Evolutionary conservation across 2,797 vertebrate genomes (phyloP), one percentile per base, ranked within the genome.

Genomic region (Pteronotus mesoamericanus): DNA sequence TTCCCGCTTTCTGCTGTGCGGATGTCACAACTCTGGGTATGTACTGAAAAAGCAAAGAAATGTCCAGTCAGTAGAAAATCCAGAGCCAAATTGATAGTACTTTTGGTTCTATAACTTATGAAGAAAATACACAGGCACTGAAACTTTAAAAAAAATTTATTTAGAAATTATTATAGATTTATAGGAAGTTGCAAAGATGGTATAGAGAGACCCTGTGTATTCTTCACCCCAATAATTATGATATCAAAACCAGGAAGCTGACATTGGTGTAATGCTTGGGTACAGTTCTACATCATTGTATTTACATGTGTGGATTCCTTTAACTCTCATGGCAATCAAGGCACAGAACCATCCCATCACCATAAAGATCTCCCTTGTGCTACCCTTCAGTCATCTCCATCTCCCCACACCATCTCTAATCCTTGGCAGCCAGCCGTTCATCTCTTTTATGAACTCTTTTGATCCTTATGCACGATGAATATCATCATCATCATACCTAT

Each of bases 1-100:
- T 99, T 96, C 98, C 98, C 44, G 99, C 98, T 98, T 99, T 99
- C 98, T 99, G 99, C 44, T 99, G 99, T 92, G 98, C 98, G 69
- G 99, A 98, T 51, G 99, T 99, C 93, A 99, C 94, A n/a, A 99
- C 97, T 86, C 99, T 99, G 2, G 98, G 96, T n/a, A 96, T 85
- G 22, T 98, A 98, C 99, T 99, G 90, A 42, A 93, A 87, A 32
- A 94, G 61, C 84, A 93, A 84, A 74, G 11, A 95, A 80, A 89
- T 7, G 91, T 1, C 9, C 7, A 42, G 48, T 48, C 66, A 64
- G 72, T 71, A 82, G 32, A 68, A 89, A 89, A 93, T 34, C 24
- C 39, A 78, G 10, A 21, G 71, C 59, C 79, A 66, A 55, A 80
- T 44, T 34, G 46, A 61, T 0, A 55, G 72, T 55, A 85, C 26